Evolutionary conservation across 2,113 vertebrate species (phyloP).

Genomic region (Lynx canadensis): DNA sequence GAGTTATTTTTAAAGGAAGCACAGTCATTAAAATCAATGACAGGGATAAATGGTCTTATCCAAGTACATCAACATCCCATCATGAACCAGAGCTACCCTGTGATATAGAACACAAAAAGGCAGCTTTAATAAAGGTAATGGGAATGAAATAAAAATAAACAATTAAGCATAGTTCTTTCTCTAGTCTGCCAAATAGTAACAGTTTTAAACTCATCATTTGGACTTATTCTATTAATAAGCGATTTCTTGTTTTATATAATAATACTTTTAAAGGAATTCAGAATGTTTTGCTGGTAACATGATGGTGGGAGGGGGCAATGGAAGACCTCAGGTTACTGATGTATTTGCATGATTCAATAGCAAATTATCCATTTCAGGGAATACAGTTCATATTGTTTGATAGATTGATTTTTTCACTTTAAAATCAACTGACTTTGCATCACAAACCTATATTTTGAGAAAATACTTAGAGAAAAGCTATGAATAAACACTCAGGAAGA

Average conservation of each 20-base stretch:
- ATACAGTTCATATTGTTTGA: neutral
- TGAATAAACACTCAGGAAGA: neutral
- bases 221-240: neutral
- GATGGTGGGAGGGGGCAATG: neutral
- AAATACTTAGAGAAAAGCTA: neutral
- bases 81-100: neutral
- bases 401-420: neutral
- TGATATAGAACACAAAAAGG: neutral
- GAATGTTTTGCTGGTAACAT: neutral
- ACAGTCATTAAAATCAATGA: neutral
- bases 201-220: neutral
- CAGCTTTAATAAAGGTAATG: neutral
- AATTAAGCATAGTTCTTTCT: neutral
- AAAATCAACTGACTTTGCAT: neutral
- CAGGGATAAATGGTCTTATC: neutral
- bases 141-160: neutral
- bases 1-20: constrained; percentile 1
- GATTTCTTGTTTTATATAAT: neutral
- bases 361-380: neutral
- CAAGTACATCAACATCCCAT: neutral
- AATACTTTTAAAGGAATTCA: neutral
- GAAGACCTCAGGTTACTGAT: neutral
- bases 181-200: neutral
- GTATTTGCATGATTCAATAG: neutral
- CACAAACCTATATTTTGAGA: neutral